A percentile compares a stretch with the other conserved stretches of the same genome.
These are phyloP conservation scores for Sphenodon punctatus DNA, from an alignment of 2,797 vertebrate species.

Conservation along the genomic window DNA sequence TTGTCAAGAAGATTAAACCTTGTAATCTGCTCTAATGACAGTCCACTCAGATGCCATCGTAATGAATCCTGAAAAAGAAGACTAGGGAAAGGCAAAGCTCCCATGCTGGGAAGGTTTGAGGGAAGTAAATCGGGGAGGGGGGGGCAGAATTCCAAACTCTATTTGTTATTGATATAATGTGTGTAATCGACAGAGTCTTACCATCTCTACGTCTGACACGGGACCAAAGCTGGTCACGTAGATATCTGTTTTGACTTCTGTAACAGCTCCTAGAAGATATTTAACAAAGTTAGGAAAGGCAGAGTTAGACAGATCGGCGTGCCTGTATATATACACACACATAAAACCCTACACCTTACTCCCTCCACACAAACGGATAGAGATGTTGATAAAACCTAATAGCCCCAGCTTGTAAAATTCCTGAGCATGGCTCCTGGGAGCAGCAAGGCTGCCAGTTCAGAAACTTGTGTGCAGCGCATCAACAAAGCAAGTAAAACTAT, in stretches of 20 bases:
- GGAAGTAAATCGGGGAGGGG: not conserved
- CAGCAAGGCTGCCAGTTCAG: not conserved
- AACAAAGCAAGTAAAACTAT: no score
- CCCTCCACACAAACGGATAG: no score
- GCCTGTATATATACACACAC: no score
- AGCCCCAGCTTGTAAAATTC: not conserved
- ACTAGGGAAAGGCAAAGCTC: not conserved
- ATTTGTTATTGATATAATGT: no score
- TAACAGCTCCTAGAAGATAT: slow-evolving; percentile 86
- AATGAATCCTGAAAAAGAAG: slow-evolving; percentile 18
- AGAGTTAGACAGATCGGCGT: not conserved
- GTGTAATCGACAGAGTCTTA: slow-evolving; percentile 59
- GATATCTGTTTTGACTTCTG: slow-evolving; percentile 97
- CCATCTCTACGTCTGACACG: slow-evolving; percentile 98
- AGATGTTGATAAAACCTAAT: no score
- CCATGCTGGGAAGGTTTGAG: not conserved
- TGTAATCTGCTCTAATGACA: slow-evolving; percentile 57
- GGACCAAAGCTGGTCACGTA: slow-evolving; percentile 98
- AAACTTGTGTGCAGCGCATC: no score
- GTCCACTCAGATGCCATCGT: slow-evolving; percentile 45
- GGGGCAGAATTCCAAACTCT: not conserved
- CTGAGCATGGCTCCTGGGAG: not conserved
- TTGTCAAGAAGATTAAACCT: slow-evolving; percentile 53
- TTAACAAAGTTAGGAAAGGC: not conserved
- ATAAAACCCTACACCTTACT: no score